Percentiles rank a stretch among this genome's conserved stretches.
Evolutionary conservation across 2,888 invertebrate species (phyloP).

Genomic region (Cenopis cana): DNA sequence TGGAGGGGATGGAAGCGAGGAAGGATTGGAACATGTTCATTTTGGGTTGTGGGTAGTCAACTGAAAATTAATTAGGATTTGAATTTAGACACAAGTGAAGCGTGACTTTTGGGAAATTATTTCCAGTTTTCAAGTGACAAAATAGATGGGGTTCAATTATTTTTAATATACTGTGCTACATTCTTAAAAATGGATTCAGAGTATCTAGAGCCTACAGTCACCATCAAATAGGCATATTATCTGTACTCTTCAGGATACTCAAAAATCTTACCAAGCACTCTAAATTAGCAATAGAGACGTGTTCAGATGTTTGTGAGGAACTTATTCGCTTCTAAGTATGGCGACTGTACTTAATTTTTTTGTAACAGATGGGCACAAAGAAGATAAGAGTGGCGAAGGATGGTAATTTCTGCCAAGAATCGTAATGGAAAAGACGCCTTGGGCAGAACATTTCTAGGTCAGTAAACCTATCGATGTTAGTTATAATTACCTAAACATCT

Average conservation of each 20-base stretch:
- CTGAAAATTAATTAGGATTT: background rate
- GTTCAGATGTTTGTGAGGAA: too few species aligned
- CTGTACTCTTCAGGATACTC: too few species aligned
- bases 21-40: conserved; percentile 71
- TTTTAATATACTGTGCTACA: too few species aligned
- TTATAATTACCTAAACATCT: background rate
- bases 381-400: background rate
- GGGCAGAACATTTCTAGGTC: background rate
- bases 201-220: too few species aligned
- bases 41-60: conserved; percentile 29
- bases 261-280: too few species aligned
- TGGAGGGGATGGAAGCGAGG: conserved; percentile 67
- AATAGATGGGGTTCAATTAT: too few species aligned
- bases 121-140: too few species aligned
- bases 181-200: too few species aligned
- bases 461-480: background rate
- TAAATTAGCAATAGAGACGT: too few species aligned
- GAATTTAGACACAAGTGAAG: background rate
- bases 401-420: background rate
- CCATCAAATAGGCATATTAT: too few species aligned
- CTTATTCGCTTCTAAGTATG: too few species aligned
- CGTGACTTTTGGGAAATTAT: too few species aligned
- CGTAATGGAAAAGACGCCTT: background rate
- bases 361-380: background rate
- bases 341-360: background rate